Conservation (phyloP, 2,888 invertebrate species). For the Leptodirus hochenwartii region DNA sequence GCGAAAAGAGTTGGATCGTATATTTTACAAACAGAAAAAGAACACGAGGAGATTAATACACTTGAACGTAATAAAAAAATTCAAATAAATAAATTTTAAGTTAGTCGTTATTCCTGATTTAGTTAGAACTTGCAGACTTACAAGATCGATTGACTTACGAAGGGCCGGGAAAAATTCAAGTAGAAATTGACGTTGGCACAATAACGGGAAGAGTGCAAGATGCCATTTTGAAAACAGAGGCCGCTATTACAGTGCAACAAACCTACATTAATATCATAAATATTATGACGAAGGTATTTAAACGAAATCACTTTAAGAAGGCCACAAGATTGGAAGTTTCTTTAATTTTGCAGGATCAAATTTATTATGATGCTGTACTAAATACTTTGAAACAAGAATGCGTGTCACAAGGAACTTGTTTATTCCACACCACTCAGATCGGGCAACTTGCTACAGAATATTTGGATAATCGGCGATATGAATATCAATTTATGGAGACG, state of each 20-base stretch:
- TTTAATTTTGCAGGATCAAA: constrained; percentile 32
- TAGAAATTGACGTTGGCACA: constrained; percentile 35
- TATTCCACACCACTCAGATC: constrained; percentile 43
- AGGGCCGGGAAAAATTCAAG: constrained; percentile 28
- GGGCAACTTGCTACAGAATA: constrained; percentile 50
- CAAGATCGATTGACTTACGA: constrained; percentile 34
- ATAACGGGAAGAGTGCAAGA: constrained; percentile 43
- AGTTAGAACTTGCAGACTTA: constrained; percentile 34
- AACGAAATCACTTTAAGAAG: background rate
- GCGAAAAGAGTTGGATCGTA: constrained; percentile 40
- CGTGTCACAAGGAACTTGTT: constrained; percentile 38
- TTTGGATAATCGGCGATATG: constrained; percentile 40
- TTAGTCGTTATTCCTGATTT: constrained; percentile 9
- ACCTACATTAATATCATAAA: constrained; percentile 42
- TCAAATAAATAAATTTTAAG: background rate
- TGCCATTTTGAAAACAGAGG: constrained; percentile 42
- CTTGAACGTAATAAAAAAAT: constrained; percentile 30
- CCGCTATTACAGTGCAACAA: constrained; percentile 41
- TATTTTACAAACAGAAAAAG: constrained; percentile 37
- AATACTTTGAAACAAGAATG: constrained; percentile 38
- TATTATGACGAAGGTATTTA: constrained; percentile 40
- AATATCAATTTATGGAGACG: constrained; percentile 37
- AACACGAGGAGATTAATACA: constrained; percentile 38
- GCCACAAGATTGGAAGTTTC: background rate
- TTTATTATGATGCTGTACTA: constrained; percentile 43